phyloP scores from a whole-genome alignment of 2,797 vertebrate genomes.

The Hippoglossus hippoglossus region DNA sequence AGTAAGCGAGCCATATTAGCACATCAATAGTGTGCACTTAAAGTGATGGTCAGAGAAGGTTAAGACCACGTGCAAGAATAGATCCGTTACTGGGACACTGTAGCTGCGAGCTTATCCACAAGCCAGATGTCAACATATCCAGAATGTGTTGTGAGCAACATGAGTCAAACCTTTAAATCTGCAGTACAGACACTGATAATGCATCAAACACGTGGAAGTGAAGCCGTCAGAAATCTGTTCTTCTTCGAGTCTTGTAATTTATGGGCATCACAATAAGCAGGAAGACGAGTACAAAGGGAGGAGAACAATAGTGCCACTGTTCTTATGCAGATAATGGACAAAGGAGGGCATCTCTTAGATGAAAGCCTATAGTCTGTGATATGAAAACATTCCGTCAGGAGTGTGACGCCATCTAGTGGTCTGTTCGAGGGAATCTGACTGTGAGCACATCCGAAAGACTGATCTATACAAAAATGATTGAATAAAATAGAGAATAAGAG shows the following conservation, averaged over 20 bases:
- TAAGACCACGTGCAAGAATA: slow-evolving; percentile 27
- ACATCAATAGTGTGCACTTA: slow-evolving; percentile 49
- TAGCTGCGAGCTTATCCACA: neutral
- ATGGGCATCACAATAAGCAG: slow-evolving; percentile 44
- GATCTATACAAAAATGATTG: neutral
- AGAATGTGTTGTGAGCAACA: neutral
- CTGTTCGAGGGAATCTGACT: neutral
- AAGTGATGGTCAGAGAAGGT: slow-evolving; percentile 22
- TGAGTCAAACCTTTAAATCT: neutral
- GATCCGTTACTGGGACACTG: slow-evolving; percentile 5
- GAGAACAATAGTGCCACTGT: slow-evolving; percentile 68
- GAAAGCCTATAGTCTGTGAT: slow-evolving; percentile 11
- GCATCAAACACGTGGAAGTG: neutral
- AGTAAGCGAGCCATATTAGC: slow-evolving; percentile 16
- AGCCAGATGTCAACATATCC: neutral
- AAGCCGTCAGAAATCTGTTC: slow-evolving; percentile 10
- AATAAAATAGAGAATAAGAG: neutral
- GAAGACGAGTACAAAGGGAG: slow-evolving; percentile 49
- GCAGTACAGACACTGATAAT: slow-evolving; percentile 7
- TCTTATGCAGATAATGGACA: slow-evolving; percentile 61
- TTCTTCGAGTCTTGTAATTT: slow-evolving; percentile 43
- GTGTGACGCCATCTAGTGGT: slow-evolving; percentile 62
- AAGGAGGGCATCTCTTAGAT: slow-evolving; percentile 48
- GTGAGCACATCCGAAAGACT: neutral
- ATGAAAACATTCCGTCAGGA: neutral